phyloP scores from a whole-genome alignment of 1,140 invertebrate genomes.

The Stegodyphus mimosarum region DNA sequence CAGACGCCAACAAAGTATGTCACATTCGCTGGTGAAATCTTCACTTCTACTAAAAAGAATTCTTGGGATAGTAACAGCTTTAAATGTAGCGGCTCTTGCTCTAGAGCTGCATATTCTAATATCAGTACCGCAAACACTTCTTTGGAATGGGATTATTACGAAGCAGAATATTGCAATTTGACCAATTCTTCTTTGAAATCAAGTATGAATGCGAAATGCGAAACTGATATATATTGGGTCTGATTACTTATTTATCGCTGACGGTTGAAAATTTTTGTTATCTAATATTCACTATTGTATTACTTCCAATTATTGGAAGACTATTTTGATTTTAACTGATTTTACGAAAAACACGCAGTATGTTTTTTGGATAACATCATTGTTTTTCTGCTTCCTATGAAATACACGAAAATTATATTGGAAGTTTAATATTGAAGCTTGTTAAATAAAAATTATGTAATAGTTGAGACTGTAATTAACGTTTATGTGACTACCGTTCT shows the following conservation, averaged over 20 bases:
- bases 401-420: too few relatives aligned
- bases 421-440: too few relatives aligned
- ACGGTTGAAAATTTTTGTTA: too few relatives aligned
- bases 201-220: not conserved
- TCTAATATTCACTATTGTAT: too few relatives aligned
- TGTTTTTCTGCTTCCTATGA: too few relatives aligned
- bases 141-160: constrained; percentile 40
- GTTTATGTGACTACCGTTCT: too few relatives aligned
- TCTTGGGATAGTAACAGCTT: not conserved
- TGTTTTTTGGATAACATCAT: too few relatives aligned
- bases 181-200: not conserved
- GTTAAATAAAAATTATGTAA: too few relatives aligned
- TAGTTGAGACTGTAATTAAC: too few relatives aligned
- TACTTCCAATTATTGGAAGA: too few relatives aligned
- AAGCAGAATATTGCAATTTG: not conserved
- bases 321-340: too few relatives aligned
- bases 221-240: constrained; percentile 33
- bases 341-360: too few relatives aligned
- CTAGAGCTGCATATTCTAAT: not conserved
- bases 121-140: not conserved
- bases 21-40: constrained; percentile 17
- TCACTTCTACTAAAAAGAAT: not conserved
- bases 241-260: not conserved
- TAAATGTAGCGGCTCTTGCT: not conserved
- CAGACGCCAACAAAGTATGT: constrained; percentile 4